Evolutionary conservation across 2,888 invertebrate genomes (phyloP).

Genomic region (Drosophila incognita): DNA sequence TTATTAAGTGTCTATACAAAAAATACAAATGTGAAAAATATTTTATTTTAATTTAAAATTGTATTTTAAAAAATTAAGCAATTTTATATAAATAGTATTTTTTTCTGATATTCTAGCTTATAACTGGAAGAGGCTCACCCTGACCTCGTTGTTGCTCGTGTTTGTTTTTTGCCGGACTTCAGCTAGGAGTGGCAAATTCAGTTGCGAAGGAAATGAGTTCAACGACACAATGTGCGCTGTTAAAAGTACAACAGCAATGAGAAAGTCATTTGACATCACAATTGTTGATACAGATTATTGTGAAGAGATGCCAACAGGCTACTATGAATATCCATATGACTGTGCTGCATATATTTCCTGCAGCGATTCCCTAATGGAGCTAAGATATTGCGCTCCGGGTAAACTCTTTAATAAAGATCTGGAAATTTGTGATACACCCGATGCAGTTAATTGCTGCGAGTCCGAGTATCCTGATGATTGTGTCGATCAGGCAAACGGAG

Average conservation of each 20-base stretch:
- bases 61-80: neutral
- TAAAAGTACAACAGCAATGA: neutral
- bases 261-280: neutral
- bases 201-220: neutral
- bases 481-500: constrained; percentile 17
- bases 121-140: neutral
- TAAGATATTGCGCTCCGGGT: constrained; percentile 49
- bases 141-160: neutral
- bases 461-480: constrained; percentile 33
- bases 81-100: neutral
- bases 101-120: constrained; percentile 3
- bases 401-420: constrained; percentile 57
- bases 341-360: constrained; percentile 64
- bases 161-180: neutral
- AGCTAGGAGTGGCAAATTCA: neutral
- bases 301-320: constrained; percentile 18
- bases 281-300: constrained; percentile 11
- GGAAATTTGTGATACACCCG: constrained; percentile 68
- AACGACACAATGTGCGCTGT: neutral
- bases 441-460: constrained; percentile 50
- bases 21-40: neutral
- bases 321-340: constrained; percentile 52
- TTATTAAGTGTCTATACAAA: neutral
- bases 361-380: constrained; percentile 23
- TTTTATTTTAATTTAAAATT: neutral